Evolutionary conservation across 1,140 invertebrate genomes (phyloP).

Genomic region (Oryctes rhinoceros): DNA sequence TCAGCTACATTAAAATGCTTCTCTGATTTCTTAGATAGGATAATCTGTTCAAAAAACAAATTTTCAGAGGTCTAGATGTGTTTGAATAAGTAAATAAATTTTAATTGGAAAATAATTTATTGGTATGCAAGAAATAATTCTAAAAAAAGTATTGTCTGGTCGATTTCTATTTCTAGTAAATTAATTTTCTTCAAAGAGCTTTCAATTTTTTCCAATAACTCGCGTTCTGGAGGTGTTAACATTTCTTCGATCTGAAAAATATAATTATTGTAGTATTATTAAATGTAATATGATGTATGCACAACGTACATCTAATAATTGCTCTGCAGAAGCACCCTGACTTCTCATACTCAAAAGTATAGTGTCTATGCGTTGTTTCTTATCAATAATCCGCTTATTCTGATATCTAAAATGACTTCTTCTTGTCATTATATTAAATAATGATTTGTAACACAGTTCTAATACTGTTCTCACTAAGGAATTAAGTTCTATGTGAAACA

Average conservation of each 20-base stretch:
- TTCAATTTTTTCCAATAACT: slow-evolving; percentile 73
- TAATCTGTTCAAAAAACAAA: too few species aligned
- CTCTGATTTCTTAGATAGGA: too few species aligned
- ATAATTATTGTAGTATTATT: slow-evolving; percentile 44
- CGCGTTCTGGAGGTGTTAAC: slow-evolving; percentile 79
- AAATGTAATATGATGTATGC: slow-evolving; percentile 22
- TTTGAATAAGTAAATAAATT: not conserved
- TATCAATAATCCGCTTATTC: slow-evolving; percentile 83
- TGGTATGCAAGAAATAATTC: slow-evolving; percentile 66
- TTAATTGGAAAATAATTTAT: slow-evolving; percentile 35
- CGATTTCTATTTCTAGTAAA: slow-evolving; percentile 72
- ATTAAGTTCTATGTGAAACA: slow-evolving; percentile 78
- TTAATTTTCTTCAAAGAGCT: slow-evolving; percentile 72
- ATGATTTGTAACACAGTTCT: slow-evolving; percentile 78
- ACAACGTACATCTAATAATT: slow-evolving; percentile 76
- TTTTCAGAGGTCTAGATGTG: too few species aligned
- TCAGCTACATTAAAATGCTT: too few species aligned
- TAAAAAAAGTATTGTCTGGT: slow-evolving; percentile 78
- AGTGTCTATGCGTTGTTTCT: slow-evolving; percentile 82
- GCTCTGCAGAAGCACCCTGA: slow-evolving; percentile 75
- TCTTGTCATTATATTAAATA: slow-evolving; percentile 75
- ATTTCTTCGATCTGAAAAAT: slow-evolving; percentile 74
- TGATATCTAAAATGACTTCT: slow-evolving; percentile 68
- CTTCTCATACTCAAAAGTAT: slow-evolving; percentile 79
- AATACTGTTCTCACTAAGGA: slow-evolving; percentile 77